Percentiles rank a stretch among this genome's conserved stretches.
phyloP scores from a whole-genome alignment of 2,113 vertebrate genomes.

The Ibidorhyncha struthersii region DNA sequence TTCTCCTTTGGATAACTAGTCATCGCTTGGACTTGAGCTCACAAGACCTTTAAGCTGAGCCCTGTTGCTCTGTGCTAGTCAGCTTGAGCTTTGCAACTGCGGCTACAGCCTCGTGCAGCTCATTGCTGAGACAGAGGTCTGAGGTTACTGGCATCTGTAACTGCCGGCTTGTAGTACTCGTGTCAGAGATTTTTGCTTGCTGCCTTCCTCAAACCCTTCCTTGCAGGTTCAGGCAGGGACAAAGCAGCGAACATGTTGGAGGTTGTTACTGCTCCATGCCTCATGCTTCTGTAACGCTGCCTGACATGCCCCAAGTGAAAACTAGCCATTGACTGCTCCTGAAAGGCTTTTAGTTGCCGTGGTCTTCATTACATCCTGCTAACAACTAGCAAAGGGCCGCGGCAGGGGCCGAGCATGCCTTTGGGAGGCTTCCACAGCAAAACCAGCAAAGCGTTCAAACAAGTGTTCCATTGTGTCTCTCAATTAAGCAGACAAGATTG shows the following conservation, averaged over 20 bases:
- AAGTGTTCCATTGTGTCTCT: constrained; percentile 4
- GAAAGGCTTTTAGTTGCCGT: neutral
- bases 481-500: neutral
- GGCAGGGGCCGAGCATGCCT: fast-evolving
- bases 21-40: neutral
- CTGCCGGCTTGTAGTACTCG: fast-evolving
- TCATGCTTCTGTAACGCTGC: fast-evolving
- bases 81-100: neutral
- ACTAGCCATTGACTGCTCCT: neutral
- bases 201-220: neutral
- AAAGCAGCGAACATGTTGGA: neutral
- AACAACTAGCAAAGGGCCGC: neutral
- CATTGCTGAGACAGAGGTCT: neutral
- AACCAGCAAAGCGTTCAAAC: neutral
- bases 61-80: neutral
- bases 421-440: neutral
- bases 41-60: neutral
- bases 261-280: neutral
- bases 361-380: neutral
- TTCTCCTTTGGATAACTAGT: neutral
- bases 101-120: fast-evolving
- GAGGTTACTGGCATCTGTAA: neutral
- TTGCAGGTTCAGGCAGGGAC: constrained; percentile 25
- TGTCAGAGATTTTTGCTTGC: neutral
- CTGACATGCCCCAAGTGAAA: neutral